Conservation (phyloP, 2,888 invertebrate species). For the Caenorhabditis sinica region DNA sequence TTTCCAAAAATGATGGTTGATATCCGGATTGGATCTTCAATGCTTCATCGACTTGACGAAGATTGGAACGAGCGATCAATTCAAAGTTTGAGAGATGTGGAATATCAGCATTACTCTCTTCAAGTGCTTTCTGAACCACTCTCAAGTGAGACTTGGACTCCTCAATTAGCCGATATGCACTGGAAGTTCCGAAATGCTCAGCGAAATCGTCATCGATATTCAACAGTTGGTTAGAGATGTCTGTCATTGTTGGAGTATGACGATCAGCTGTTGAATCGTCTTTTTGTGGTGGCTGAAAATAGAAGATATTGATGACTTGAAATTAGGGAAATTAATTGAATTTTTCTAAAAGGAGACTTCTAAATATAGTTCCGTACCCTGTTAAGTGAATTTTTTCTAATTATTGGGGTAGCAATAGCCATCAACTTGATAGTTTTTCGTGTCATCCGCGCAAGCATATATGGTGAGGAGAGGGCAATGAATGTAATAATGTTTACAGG, state of each 20-base stretch:
- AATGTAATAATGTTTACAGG: slow-evolving; percentile 59
- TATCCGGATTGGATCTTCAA: slow-evolving; percentile 51
- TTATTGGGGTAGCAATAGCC: slow-evolving; percentile 36
- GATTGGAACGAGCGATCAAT: slow-evolving; percentile 70
- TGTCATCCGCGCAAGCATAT: slow-evolving; percentile 58
- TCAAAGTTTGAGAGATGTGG: slow-evolving; percentile 60
- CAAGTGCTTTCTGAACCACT: slow-evolving; percentile 66
- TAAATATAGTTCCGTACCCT: slow-evolving; percentile 19
- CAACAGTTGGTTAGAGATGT: slow-evolving; percentile 64
- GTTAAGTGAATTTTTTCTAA: slow-evolving; percentile 26
- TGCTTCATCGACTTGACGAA: slow-evolving; percentile 71
- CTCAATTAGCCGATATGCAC: slow-evolving; percentile 59
- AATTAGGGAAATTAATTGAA: neutral
- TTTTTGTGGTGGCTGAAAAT: slow-evolving; percentile 75
- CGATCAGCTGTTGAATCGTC: slow-evolving; percentile 71
- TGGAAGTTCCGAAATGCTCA: slow-evolving; percentile 64
- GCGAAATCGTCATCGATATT: slow-evolving; percentile 73
- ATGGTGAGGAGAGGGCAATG: neutral
- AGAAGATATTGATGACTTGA: neutral
- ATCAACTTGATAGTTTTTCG: slow-evolving; percentile 47
- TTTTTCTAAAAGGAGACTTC: neutral
- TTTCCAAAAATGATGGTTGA: slow-evolving; percentile 51
- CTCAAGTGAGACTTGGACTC: slow-evolving; percentile 67
- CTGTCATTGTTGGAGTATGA: slow-evolving; percentile 40
- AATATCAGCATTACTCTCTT: slow-evolving; percentile 55